Base-by-base conservation (phyloP, 2,113 vertebrate genomes). In the Cheirogaleus medius region DNA sequence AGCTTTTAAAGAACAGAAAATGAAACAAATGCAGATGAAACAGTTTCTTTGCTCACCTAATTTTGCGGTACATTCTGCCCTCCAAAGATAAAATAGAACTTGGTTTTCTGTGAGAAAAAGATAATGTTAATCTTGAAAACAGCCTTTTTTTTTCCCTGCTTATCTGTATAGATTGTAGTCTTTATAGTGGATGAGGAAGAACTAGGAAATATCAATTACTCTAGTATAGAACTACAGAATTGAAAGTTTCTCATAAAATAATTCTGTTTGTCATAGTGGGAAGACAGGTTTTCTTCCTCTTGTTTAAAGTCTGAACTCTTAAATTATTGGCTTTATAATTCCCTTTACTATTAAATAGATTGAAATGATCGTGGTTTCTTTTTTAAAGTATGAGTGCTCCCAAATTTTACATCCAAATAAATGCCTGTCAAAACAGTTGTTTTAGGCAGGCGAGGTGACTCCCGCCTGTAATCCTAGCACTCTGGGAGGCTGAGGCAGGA, bases 161-260 rank as follows among this genome's bases (percentile, higher is more conserved):
- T 94, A 85, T 95, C 87, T 96, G 81, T 94, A 88, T 80, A 84
- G 85, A 94, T 96, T 64, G 78, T 56, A 94, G n/a, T 89, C 39
- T 96, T 32, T 92, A 34, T 56, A 78, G n/a, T 91, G 25, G 60
- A 73, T 94, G 49, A 87, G 90, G 17, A 96, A 84, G 47, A 93
- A 54, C 87, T 90, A 91, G 94, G 32, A 94, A 90, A 66, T 84
- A 87, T 25, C 74, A 84, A 1, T 90, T 68, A 93, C 32, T 88
- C n/a, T 76, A 80, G 27, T n/a, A 73, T 8, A 92, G 63, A 98
- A 56, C 15, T 85, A 77, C 34, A 92, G 60, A 86, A 86, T 54
- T 69, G 10, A 87, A 96, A 90, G 34, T 76, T 94, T 91, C 60
- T 95, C 21, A 90, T 82, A 93, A 92, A 93, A 76, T 95, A 94